Percentiles rank a stretch among this genome's conserved stretches.
These are phyloP conservation scores for Acanthopleura granulata DNA, from an alignment of 2,888 invertebrate species.

Conservation along the genomic window DNA sequence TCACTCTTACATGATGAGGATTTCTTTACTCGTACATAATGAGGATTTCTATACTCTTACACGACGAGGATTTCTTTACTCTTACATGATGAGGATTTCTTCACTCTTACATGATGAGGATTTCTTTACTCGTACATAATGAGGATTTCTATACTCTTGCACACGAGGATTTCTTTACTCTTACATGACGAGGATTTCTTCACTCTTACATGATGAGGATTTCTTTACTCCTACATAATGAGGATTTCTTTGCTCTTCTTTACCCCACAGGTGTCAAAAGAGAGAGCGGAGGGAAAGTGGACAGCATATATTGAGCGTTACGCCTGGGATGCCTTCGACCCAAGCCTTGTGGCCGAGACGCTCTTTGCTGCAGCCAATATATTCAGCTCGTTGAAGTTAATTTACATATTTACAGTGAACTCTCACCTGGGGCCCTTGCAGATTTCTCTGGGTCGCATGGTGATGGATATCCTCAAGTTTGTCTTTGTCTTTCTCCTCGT, in stretches of 20 bases:
- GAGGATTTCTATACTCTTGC: too few species aligned
- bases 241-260: neutral
- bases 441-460: conserved; percentile 85
- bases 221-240: too few species aligned
- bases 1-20: too few species aligned
- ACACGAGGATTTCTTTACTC: too few species aligned
- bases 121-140: too few species aligned
- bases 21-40: too few species aligned
- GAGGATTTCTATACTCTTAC: too few species aligned
- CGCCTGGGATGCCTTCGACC: conserved; percentile 98
- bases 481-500: conserved; percentile 84
- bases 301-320: conserved; percentile 74
- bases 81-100: too few species aligned
- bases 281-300: conserved; percentile 34
- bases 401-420: conserved; percentile 93
- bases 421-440: conserved; percentile 93
- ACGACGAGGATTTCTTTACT: too few species aligned
- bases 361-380: conserved; percentile 99
- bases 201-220: too few species aligned
- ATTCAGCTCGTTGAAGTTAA: conserved; percentile 89
- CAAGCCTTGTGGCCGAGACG: conserved; percentile 84
- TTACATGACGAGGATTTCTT: too few species aligned
- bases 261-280: conserved; percentile 30
- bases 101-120: too few species aligned
- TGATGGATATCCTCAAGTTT: conserved; percentile 89